Base-by-base conservation (phyloP, 1,140 invertebrate genomes). In the Atopsyche davidsoni region DNA sequence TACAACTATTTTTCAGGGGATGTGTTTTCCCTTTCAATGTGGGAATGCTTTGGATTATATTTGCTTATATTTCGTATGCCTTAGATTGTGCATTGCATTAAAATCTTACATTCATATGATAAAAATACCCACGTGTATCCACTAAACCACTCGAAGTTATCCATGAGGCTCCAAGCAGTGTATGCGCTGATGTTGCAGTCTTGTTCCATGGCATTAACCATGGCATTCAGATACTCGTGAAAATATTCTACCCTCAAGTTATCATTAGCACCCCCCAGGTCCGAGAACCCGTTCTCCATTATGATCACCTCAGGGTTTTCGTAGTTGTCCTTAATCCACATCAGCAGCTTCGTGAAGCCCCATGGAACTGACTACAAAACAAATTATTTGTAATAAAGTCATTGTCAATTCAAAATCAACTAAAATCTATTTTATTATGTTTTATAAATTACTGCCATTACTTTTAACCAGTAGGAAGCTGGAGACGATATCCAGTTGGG, bases 101-200 rank as follows among this genome's bases (percentile, higher is more conserved):
- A n/a, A n/a, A n/a, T n/a, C n/a, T n/a, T 28, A n/a, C n/a, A n/a
- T n/a, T n/a, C n/a, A 38, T 38, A 9, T 6, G 9, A 16, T 16
- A 9, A 11, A n/a, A 28, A 2, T 44, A 67, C 67, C 67, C 60
- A 76, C 72, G 63, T 70, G 56, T 76, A 79, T 25, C 78, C 79
- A 14, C 64, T 68, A 41, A 71, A 67, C 82, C 83, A 86, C 65
- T 86, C 84, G 58, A 83, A 85, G 57, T 82, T 85, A 53, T 88
- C 85, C 68, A 87, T 75, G 17, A 87, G 60, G 38, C 79, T 81
- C 84, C 83, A 86, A n/a, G 74, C 73, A 17, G 77, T 78, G 55
- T 86, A 88, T 0, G 75, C 82, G 19, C 68, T 73, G 0, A 92
- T 68, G 58, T 87, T 79, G 24, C 76, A 80, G 57, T 86, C 79